Evolutionary conservation across 2,888 invertebrate species (phyloP).

Genomic region (Lottia scabra): DNA sequence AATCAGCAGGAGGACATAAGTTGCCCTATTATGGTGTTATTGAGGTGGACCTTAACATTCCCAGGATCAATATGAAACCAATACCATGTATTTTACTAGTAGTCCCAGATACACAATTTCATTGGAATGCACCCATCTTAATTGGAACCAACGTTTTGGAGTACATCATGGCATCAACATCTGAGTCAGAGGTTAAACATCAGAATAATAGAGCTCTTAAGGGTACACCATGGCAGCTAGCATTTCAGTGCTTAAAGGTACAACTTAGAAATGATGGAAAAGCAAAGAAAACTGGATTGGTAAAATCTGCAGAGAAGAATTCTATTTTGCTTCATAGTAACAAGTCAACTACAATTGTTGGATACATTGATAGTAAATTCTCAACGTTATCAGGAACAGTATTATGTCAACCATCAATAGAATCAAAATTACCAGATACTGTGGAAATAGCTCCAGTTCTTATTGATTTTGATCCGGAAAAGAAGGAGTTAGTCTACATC

Average conservation of each 20-base stretch:
- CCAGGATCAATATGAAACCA: not conserved
- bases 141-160: not conserved
- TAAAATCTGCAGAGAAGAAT: not conserved
- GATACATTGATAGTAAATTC: no score
- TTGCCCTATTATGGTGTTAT: slow-evolving; percentile 7
- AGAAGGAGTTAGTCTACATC: no score
- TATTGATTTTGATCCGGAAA: no score
- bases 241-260: no score
- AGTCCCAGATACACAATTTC: not conserved
- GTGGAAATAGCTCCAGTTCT: no score
- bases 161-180: not conserved
- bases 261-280: no score
- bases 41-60: not conserved
- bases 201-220: no score
- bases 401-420: no score
- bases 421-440: no score
- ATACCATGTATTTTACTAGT: not conserved
- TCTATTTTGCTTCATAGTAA: not conserved
- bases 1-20: not conserved
- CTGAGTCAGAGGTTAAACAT: no score
- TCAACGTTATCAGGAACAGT: no score
- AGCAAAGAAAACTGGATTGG: not conserved
- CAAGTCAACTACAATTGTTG: not conserved
- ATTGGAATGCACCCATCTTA: not conserved
- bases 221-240: no score